A percentile compares a stretch with the other conserved stretches of the same genome.
Conservation (phyloP, 2,113 vertebrate genomes). For the Pelecanoides urinatrix region DNA sequence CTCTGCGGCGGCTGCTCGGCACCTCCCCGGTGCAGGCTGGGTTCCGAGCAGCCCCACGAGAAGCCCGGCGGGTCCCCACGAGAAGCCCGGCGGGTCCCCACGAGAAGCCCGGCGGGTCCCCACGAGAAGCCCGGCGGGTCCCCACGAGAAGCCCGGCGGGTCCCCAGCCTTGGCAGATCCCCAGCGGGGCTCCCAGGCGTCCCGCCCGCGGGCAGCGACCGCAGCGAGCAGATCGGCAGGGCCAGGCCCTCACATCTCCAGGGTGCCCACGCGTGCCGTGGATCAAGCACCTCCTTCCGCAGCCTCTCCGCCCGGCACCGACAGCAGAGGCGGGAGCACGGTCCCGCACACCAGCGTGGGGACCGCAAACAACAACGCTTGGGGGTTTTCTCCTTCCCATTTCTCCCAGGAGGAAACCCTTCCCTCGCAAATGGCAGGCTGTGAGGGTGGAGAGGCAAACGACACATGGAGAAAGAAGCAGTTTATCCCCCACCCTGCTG, state of each 20-base stretch:
- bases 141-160: too few relatives aligned
- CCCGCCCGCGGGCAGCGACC: not conserved
- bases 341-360: not conserved
- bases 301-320: not conserved
- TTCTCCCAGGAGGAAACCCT: not conserved
- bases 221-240: not conserved
- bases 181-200: accelerated
- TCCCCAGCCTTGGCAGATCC: not conserved
- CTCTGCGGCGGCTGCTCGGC: accelerated
- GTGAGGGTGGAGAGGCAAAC: not conserved
- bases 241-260: not conserved
- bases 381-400: not conserved
- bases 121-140: accelerated
- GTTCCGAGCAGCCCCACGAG: accelerated
- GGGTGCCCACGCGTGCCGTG: accelerated
- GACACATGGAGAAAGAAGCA: not conserved
- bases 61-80: not conserved
- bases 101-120: too few relatives aligned
- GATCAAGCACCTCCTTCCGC: not conserved
- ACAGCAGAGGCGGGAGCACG: accelerated
- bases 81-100: too few relatives aligned
- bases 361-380: not conserved
- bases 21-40: not conserved
- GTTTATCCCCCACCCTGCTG: not conserved
- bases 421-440: not conserved